These are phyloP conservation scores for Rotaria sp. DNA, from an alignment of 2,888 invertebrate genomes.

Conservation along the genomic window DNA sequence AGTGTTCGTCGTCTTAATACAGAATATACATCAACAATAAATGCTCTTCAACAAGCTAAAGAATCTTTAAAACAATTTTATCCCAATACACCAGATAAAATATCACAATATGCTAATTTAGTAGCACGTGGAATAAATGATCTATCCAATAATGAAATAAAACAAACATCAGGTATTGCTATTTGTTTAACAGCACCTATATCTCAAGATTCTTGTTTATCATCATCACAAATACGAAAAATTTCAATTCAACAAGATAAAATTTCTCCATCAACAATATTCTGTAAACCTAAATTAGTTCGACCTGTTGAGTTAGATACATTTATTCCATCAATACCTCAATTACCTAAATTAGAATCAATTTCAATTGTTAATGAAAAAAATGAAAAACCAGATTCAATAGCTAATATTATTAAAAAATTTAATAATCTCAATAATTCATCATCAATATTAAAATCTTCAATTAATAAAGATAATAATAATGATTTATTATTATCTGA, in stretches of 20 bases:
- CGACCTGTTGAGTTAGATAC: not conserved
- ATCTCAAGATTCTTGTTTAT: not conserved
- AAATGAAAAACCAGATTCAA: not conserved
- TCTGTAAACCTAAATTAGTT: not conserved
- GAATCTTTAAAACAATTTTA: not conserved
- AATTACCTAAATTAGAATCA: not conserved
- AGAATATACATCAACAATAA: constrained; percentile 12
- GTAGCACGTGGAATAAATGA: not conserved
- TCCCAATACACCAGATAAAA: not conserved
- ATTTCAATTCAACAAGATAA: not conserved
- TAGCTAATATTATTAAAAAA: not conserved
- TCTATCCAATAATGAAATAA: not conserved
- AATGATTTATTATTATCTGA: not conserved
- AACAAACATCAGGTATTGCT: not conserved
- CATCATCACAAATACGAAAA: not conserved
- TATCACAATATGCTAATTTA: not conserved
- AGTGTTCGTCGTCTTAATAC: constrained; percentile 25
- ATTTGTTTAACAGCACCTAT: not conserved
- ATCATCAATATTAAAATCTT: not conserved
- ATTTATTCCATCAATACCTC: not conserved
- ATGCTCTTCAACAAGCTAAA: not conserved
- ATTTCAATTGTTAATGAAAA: not conserved
- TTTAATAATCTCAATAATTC: not conserved
- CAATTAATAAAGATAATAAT: not conserved
- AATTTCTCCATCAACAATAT: not conserved